Evolutionary conservation across 2,888 invertebrate species (phyloP).

Genomic region (Didymodactylos carnosus): DNA sequence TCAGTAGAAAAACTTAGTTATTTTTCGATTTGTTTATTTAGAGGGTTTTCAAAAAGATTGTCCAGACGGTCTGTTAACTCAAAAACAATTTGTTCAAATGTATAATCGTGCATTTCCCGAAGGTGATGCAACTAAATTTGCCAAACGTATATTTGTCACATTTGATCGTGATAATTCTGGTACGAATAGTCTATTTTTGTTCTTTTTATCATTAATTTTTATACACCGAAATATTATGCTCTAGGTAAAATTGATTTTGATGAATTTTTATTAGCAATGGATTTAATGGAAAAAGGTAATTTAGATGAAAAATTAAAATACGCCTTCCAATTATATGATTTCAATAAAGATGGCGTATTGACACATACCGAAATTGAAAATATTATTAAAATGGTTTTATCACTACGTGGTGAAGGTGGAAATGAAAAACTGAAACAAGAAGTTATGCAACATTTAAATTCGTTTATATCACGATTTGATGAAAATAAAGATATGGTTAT

Average conservation of each 20-base stretch:
- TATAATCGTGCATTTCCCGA: background rate
- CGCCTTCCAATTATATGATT: background rate
- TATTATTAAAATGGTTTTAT: background rate
- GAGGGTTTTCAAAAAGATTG: background rate
- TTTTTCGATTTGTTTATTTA: too few relatives aligned
- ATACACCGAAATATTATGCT: background rate
- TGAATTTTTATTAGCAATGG: background rate
- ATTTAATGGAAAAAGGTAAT: background rate
- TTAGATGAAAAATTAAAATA: background rate
- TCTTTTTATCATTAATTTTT: background rate
- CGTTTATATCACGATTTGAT: background rate
- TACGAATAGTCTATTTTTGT: too few relatives aligned
- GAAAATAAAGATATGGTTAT: background rate
- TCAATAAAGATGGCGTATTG: background rate
- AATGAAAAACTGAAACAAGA: background rate
- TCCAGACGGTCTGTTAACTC: background rate
- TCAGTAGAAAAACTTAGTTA: too few relatives aligned
- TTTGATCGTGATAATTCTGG: background rate
- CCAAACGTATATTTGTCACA: background rate
- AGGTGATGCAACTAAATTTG: background rate
- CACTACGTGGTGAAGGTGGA: background rate
- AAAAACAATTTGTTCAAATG: background rate
- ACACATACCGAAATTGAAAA: background rate
- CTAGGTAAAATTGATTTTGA: background rate
- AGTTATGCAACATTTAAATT: background rate